Evolutionary conservation across 2,888 invertebrate species (phyloP), one percentile per base, ranked within the genome.

Genomic region (Phyllotreta striolata): DNA sequence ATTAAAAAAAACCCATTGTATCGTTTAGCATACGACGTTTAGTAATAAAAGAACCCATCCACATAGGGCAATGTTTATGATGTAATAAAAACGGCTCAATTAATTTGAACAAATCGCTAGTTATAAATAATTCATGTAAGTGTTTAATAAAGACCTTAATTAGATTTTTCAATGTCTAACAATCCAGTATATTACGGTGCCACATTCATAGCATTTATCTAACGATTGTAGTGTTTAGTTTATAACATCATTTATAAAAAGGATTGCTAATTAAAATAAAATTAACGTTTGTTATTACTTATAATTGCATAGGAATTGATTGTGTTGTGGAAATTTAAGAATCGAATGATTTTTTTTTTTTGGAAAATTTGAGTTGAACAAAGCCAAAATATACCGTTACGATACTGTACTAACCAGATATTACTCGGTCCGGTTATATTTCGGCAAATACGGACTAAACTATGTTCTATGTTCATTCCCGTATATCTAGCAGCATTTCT

Each of bases 391-490:
- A 55, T 51, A 41, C 34, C 24, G 24, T 14, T 55, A 56, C 56
- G 56, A 56, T 46, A 14, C 57, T 57, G 47, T 57, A 49, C 49
- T 10, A 14, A 7, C 39, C 12, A 49, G 34, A 58, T 49, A 7
- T 7, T 51, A 39, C 39, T 46, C 41, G 49, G 58, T 57, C 63
- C 56, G 40, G 56, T 62, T 34, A 64, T 55, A 66, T 58, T 66
- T 64, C 62, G 62, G 59, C 66, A 64, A 59, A 64, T 62, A 63
- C 56, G 43, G 46, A 66, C 63, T 24, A 24, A 24, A 24, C 24
- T 24, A 24, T 24, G 24, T 24, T 24, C 24, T 55, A 52, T 46
- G 55, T 9, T 59, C 46, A 41, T 56, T 61, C 64, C 64, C 56
- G 51, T 13, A 35, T 6, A 35, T 63, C 64, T 57, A 49, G 43